Base-by-base conservation (phyloP, 2,113 vertebrate species). In the Phocoena phocoena region DNA sequence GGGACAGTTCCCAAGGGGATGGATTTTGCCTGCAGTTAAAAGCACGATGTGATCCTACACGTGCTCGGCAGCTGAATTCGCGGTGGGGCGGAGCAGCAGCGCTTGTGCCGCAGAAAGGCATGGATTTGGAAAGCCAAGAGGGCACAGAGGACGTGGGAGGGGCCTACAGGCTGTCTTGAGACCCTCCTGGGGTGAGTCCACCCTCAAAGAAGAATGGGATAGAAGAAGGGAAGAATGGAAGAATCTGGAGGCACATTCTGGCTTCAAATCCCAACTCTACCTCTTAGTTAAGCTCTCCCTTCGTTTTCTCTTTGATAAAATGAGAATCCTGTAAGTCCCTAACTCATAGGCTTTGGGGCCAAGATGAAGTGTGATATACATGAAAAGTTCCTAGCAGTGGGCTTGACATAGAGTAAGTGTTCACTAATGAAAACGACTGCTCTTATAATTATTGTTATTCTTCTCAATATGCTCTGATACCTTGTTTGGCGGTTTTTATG, bases 1-100 rank as follows among this genome's bases (percentile, higher is more conserved):
- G 98, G 98, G 96, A 74, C 96, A 96, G 90, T 71, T 98, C 97
- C 94, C 96, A 58, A 58, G 76, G 83, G 97, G 60, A 31, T 0
- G 14, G 80, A 91, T 84, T 91, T 90, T 95, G 81, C 6, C 90
- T 89, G 92, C 84, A 90, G 86, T 79, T 91, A 97, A 93, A 58
- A 85, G 86, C 93, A 53, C 26, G n/a, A 74, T 47, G 55, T 88
- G 96, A 96, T 87, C 76, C 93, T 31, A 86, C 97, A 95, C 65
- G 12, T 95, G 95, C 92, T 96, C 28, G 5, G 96, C 95, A 97
- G 93, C 95, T 91, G 88, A 92, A 89, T 83, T 2, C 2, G 20
- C 26, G 79, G 73, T 17, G 83, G 96, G 92, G 86, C 73, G 55
- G 76, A 73, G 47, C 44, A 8, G 47, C 33, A 1, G n/a, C 11